A percentile compares a stretch with the other conserved stretches of the same genome.
Conservation (phyloP, 2,113 vertebrate species). For the Caretta caretta region DNA sequence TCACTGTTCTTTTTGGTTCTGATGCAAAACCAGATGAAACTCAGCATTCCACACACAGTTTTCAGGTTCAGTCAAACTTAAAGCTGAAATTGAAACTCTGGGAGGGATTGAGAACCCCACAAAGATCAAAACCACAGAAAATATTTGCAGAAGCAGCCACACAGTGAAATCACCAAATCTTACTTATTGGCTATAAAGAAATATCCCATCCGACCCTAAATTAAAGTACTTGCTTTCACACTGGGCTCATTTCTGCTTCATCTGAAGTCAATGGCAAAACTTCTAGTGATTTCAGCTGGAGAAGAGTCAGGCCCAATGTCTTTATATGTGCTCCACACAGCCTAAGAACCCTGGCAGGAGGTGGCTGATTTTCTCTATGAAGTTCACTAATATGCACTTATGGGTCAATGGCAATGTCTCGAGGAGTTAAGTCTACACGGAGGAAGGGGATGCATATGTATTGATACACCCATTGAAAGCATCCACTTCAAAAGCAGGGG, state of each 20-base stretch:
- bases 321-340: accelerated
- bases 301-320: not conserved
- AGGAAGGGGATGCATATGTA: not conserved
- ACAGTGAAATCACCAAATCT: conserved; percentile 31
- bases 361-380: not conserved
- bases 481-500: not conserved
- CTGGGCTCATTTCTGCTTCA: not conserved
- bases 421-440: not conserved
- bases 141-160: conserved; percentile 7
- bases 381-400: not conserved
- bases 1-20: not conserved
- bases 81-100: conserved; percentile 1
- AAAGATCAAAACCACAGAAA: not conserved
- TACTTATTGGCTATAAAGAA: conserved; percentile 13
- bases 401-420: not conserved
- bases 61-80: conserved; percentile 28
- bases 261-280: not conserved
- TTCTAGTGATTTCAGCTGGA: not conserved
- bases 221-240: not conserved
- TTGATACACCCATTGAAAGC: not conserved
- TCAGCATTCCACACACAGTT: not conserved
- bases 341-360: not conserved
- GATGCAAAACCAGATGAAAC: not conserved
- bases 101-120: not conserved
- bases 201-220: not conserved